A percentile compares a stretch with the other conserved stretches of the same genome.
Conservation (phyloP, 2,888 invertebrate genomes). For the Heteropelma amictum region DNA sequence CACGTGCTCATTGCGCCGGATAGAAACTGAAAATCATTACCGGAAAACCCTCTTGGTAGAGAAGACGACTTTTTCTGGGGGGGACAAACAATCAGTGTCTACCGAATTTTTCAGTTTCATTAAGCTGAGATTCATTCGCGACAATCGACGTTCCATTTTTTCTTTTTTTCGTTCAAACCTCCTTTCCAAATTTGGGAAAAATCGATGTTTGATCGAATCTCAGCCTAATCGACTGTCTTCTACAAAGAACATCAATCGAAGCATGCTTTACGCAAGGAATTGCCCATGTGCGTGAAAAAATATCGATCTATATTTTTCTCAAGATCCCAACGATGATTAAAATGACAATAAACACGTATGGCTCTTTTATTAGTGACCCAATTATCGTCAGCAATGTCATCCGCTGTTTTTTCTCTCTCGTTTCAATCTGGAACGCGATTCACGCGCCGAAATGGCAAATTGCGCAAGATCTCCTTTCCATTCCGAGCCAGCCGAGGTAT, state of each 20-base stretch:
- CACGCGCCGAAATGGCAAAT: constrained; percentile 41
- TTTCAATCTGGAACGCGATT: constrained; percentile 35
- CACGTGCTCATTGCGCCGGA: constrained; percentile 67
- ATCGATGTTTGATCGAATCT: not conserved
- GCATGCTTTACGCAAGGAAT: no score
- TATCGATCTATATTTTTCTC: no score
- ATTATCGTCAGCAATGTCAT: constrained; percentile 24
- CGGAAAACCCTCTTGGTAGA: not conserved
- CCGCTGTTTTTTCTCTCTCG: constrained; percentile 16
- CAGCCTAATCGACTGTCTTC: not conserved
- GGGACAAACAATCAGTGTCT: not conserved
- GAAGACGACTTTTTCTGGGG: no score
- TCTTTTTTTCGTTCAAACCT: no score
- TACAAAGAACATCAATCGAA: no score
- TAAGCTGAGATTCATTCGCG: no score
- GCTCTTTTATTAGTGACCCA: not conserved
- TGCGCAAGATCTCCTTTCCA: constrained; percentile 49
- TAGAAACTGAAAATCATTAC: constrained; percentile 70
- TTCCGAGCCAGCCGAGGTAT: constrained; percentile 27
- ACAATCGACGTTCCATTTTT: no score
- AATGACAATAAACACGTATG: not conserved
- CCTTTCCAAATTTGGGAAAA: no score
- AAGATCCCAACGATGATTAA: no score
- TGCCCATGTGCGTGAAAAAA: no score
- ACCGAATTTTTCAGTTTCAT: not conserved